Evolutionary conservation across 2,113 vertebrate genomes (phyloP).

Genomic region (Hipposideros armiger): DNA sequence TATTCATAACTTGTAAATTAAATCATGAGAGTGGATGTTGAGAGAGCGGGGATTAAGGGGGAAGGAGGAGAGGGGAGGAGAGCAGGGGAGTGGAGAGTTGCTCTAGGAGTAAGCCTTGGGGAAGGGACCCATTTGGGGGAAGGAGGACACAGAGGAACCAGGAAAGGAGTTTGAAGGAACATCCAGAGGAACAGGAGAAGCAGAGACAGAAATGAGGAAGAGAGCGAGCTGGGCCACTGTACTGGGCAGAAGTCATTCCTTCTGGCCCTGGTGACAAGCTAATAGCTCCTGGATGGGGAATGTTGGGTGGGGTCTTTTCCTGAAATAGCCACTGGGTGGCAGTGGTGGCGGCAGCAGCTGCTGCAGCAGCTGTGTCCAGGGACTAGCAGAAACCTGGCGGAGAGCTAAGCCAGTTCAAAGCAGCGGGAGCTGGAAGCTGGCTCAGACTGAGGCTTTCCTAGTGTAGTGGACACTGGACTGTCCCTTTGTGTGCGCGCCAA

Average conservation of each 20-base stretch:
- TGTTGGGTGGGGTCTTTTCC: conserved; percentile 19
- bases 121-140: conserved; percentile 23
- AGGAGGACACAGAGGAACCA: neutral
- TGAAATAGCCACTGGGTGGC: conserved; percentile 63
- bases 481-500: neutral
- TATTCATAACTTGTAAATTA: conserved; percentile 52
- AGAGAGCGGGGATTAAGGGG: neutral
- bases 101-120: neutral
- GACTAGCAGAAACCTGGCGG: neutral
- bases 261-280: neutral
- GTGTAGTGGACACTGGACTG: neutral
- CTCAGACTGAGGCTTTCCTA: neutral
- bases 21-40: conserved; percentile 17
- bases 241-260: neutral
- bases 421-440: neutral
- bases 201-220: neutral
- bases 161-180: neutral
- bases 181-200: neutral
- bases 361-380: neutral
- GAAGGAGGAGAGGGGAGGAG: neutral
- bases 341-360: conserved; percentile 32
- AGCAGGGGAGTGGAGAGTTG: neutral
- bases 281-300: neutral
- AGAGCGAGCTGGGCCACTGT: neutral
- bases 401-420: neutral